phyloP scores from a whole-genome alignment of 1,140 invertebrate species.

The Solenopsis invicta region DNA sequence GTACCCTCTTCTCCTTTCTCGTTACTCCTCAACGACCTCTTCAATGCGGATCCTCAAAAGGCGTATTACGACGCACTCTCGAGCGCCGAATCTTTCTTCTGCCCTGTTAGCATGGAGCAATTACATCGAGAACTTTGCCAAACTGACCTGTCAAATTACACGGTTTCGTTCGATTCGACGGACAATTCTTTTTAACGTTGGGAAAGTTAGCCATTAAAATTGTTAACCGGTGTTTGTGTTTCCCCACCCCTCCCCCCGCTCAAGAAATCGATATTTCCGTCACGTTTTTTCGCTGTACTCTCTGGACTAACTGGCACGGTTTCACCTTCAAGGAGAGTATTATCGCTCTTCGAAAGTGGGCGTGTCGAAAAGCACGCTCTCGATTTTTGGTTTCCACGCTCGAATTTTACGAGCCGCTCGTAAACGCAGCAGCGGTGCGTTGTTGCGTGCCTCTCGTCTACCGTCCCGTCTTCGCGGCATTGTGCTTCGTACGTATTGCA shows the following conservation, averaged over 20 bases:
- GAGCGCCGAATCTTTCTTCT: constrained; percentile 1
- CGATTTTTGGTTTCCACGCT: constrained; percentile 47
- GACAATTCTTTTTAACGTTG: constrained; percentile 12
- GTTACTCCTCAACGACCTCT: constrained; percentile 11
- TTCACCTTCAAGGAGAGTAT: background rate
- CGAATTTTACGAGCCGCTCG: constrained; percentile 64
- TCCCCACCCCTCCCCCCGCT: background rate
- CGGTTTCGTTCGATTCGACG: constrained; percentile 12
- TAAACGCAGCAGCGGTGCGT: constrained; percentile 52
- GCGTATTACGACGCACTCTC: constrained; percentile 20
- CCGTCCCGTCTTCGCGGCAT: constrained; percentile 10
- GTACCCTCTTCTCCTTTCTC: constrained; percentile 20
- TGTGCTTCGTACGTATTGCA: constrained; percentile 12
- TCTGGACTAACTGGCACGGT: constrained; percentile 1
- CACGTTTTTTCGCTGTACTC: background rate
- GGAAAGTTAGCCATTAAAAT: constrained; percentile 19
- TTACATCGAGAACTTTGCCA: background rate
- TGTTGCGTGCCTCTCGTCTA: background rate
- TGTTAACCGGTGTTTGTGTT: background rate
- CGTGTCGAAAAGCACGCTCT: constrained; percentile 55
- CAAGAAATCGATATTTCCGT: background rate
- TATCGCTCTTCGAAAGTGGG: constrained; percentile 25
- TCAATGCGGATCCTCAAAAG: background rate
- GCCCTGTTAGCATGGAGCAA: background rate
- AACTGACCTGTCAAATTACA: constrained; percentile 38